Evolutionary conservation across 1,140 invertebrate genomes (phyloP), one percentile per base, ranked within the genome.

Genomic region (Zaprionus vittiger): DNA sequence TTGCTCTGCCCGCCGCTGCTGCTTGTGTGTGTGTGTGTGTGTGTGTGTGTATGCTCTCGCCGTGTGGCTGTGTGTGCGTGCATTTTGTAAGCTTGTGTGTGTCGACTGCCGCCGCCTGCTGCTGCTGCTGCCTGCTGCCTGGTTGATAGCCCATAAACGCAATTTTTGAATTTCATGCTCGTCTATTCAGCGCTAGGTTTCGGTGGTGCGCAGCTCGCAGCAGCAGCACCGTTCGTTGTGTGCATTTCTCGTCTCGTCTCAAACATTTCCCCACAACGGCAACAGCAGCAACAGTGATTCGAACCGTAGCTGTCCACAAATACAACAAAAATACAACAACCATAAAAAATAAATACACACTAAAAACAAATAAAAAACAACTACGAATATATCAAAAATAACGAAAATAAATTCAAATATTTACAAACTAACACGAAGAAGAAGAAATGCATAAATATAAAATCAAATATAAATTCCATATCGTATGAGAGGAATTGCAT

Each of bases 161-260:
- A 92, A 85, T 81, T 92, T 89, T 79, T 77, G 73, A 91, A 77
- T 79, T 86, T 83, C 79, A 80, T 79, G 73, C 80, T 91, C 76
- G 90, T 91, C 90, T 92, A 92, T 93, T 93, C 92, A 91, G 92
- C 81, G 79, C 91, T 90, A 91, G 91, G 91, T 92, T 92, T 92
- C 91, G 91, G 91, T 91, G 83, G 89, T 92, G 91, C 91, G 91
- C 85, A 83, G 81, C 82, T 91, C 80, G 91, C 83, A 90, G 86
- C 83, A 83, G 85, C 82, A 83, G 87, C 83, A 80, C 75, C 77
- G 73, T 74, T 76, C 55, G 77, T 84, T 83, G 79, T 91, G 89
- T 89, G 89, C 89, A 91, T 81, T 91, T 76, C 72, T 86, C 81
- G 82, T 84, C 69, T 83, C 80, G 76, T 77, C 75, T 76, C 41